These are phyloP conservation scores for Lepus oiostolus DNA, from an alignment of 2,797 vertebrate species.

Conservation along the genomic window DNA sequence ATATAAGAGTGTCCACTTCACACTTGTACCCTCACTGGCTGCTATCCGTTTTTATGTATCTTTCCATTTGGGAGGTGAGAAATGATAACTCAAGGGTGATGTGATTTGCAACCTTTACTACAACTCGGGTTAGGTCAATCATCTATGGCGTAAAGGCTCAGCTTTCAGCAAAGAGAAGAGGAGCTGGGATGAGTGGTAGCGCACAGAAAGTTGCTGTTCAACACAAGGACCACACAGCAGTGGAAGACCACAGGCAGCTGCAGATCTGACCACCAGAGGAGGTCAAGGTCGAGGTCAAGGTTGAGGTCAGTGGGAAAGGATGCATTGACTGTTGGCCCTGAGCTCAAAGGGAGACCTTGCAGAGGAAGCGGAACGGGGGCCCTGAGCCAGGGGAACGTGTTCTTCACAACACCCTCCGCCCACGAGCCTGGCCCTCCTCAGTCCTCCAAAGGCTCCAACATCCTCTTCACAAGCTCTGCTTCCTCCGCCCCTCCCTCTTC, in stretches of 20 bases:
- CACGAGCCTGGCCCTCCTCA: neutral
- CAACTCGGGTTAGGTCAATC: constrained; percentile 62
- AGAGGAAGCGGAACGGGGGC: fast-evolving
- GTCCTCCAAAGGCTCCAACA: neutral
- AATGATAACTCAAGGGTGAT: constrained; percentile 7
- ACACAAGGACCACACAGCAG: neutral
- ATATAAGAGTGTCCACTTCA: neutral
- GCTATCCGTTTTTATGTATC: neutral
- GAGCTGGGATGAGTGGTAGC: neutral
- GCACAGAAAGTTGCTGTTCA: neutral
- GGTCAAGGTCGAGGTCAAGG: neutral
- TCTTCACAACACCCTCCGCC: neutral
- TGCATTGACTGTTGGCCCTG: neutral
- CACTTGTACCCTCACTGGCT: neutral
- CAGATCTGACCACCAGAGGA: neutral
- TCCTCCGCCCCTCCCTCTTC: neutral
- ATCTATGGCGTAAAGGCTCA: neutral
- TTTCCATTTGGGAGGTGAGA: constrained; percentile 59
- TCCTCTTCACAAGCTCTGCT: neutral
- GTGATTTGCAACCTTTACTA: constrained; percentile 54
- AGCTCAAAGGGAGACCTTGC: neutral
- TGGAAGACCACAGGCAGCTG: neutral
- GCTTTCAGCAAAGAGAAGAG: constrained; percentile 39
- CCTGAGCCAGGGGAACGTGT: neutral
- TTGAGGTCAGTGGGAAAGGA: neutral